phyloP scores from a whole-genome alignment of 2,113 vertebrate species.

The Chlorodrepanis virens region DNA sequence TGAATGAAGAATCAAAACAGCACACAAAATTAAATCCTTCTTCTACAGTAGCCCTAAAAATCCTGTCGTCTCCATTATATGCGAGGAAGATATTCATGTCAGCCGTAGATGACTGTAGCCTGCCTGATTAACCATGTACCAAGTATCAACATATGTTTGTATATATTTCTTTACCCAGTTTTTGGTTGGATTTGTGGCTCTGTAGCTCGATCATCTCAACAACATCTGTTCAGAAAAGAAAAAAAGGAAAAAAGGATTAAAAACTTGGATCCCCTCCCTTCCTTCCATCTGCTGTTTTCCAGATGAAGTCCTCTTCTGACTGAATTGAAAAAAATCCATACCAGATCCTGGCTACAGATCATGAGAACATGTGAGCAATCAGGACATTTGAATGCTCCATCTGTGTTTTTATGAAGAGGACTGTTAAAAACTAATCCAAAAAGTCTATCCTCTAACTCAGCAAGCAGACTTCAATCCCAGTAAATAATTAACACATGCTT shows the following conservation, averaged over 20 bases:
- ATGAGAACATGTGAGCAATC: slow-evolving; percentile 44
- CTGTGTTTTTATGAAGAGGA: slow-evolving; percentile 7
- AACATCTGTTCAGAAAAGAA: slow-evolving; percentile 27
- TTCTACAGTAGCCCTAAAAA: neutral
- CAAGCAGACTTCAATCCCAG: neutral
- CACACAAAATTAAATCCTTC: neutral
- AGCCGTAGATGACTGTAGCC: neutral
- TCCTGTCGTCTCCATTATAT: neutral
- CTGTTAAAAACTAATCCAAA: slow-evolving; percentile 5
- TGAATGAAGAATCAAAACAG: neutral
- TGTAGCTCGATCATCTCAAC: slow-evolving; percentile 14
- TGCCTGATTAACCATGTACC: neutral
- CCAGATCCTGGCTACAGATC: slow-evolving; percentile 42
- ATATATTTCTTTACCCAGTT: slow-evolving; percentile 14
- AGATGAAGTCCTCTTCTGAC: slow-evolving; percentile 39
- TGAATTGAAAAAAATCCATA: slow-evolving; percentile 18
- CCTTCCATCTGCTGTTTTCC: slow-evolving; percentile 47
- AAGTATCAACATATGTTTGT: slow-evolving; percentile 23
- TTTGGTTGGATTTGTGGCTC: slow-evolving; percentile 14
- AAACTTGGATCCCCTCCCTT: slow-evolving; percentile 49
- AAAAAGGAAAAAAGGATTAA: neutral
- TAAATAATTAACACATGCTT: neutral
- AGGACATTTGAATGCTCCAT: slow-evolving; percentile 26
- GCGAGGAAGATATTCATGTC: neutral
- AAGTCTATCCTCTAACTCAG: neutral